These are phyloP conservation scores for Ditylenchus dipsaci DNA, from an alignment of 1,140 invertebrate species.

Conservation along the genomic window DNA sequence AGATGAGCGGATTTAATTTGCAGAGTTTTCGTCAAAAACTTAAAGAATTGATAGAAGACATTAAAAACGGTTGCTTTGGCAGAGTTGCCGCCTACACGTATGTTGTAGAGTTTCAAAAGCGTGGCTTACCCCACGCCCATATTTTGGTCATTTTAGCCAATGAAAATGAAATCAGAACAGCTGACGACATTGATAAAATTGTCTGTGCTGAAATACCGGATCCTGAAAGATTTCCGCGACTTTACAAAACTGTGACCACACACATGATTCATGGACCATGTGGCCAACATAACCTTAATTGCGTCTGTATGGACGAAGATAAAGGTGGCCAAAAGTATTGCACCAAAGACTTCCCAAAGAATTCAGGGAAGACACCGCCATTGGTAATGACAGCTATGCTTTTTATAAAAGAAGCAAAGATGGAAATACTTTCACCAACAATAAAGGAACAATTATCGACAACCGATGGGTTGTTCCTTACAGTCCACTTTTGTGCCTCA, in stretches of 20 bases:
- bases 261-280: conserved; percentile 59
- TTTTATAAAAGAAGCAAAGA: conserved; percentile 33
- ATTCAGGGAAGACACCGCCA: conserved; percentile 16
- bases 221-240: conserved; percentile 56
- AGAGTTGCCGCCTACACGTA: not conserved
- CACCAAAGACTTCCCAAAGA: conserved; percentile 37
- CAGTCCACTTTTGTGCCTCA: not conserved
- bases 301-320: conserved; percentile 43
- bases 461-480: not conserved
- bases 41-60: conserved; percentile 58
- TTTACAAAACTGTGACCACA: conserved; percentile 58
- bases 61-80: not conserved
- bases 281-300: conserved; percentile 33
- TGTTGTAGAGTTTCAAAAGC: not conserved
- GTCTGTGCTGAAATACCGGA: conserved; percentile 65
- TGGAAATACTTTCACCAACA: not conserved
- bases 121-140: conserved; percentile 62
- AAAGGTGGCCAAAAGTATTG: conserved; percentile 30
- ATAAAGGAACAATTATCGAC: not conserved
- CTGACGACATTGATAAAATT: conserved; percentile 60
- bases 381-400: conserved; percentile 16
- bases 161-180: conserved; percentile 46
- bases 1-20: conserved; percentile 60
- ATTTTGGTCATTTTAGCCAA: conserved; percentile 58
- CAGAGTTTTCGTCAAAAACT: conserved; percentile 63